Evolutionary conservation across 2,888 invertebrate genomes (phyloP).

Genomic region (Andrena bicolor): DNA sequence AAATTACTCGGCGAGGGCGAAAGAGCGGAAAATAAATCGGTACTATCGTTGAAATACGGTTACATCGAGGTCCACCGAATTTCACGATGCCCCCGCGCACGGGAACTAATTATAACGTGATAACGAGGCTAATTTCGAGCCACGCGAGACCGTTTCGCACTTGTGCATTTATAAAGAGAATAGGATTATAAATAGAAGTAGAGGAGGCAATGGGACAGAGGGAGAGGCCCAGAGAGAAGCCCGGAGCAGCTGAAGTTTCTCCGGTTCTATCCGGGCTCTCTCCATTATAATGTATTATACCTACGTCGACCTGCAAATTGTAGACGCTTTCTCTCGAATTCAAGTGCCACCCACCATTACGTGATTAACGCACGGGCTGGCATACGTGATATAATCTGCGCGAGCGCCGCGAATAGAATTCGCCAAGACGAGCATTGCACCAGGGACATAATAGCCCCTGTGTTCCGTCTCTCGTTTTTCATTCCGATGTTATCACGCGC

Average conservation of each 20-base stretch:
- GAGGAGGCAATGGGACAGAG: constrained; percentile 31
- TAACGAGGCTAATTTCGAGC: constrained; percentile 71
- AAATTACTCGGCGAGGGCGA: not conserved
- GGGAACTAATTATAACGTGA: constrained; percentile 69
- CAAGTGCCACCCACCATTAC: constrained; percentile 59
- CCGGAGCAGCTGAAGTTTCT: constrained; percentile 36
- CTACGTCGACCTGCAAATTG: constrained; percentile 64
- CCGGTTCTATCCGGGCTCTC: constrained; percentile 56
- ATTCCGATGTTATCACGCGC: constrained; percentile 36
- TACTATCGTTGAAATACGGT: constrained; percentile 24
- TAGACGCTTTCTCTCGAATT: constrained; percentile 59
- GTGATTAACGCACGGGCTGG: constrained; percentile 62
- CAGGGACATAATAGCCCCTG: constrained; percentile 25
- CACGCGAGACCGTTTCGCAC: constrained; percentile 62
- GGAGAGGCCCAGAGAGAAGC: constrained; percentile 25
- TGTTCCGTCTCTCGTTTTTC: constrained; percentile 47
- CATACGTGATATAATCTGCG: constrained; percentile 62
- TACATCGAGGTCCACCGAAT: constrained; percentile 26
- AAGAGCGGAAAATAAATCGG: constrained; percentile 21
- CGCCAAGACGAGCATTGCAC: constrained; percentile 48
- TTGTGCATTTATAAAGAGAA: constrained; percentile 72
- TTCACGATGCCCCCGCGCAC: constrained; percentile 10
- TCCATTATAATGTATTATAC: constrained; percentile 62
- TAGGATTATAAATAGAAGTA: constrained; percentile 70
- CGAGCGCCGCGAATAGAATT: constrained; percentile 54